Evolutionary conservation across 1,140 invertebrate species (phyloP).

Genomic region (Phenacoccus solenopsis): DNA sequence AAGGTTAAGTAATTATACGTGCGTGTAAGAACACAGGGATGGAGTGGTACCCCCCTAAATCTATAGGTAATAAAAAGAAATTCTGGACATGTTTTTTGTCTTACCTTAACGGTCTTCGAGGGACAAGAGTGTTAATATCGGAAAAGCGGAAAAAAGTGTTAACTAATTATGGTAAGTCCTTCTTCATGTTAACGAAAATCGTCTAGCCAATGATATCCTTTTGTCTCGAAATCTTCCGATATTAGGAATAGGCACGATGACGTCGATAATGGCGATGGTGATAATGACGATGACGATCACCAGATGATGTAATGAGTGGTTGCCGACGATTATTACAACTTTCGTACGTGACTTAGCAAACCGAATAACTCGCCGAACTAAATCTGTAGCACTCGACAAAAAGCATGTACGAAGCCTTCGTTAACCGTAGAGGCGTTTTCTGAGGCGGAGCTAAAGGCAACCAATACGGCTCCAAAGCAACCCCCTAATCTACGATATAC

Average conservation of each 20-base stretch:
- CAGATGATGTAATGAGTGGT: constrained; percentile 10
- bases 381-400: background rate
- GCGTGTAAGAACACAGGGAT: background rate
- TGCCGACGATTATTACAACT: constrained; percentile 13
- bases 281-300: background rate
- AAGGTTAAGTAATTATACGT: too few relatives aligned
- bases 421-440: background rate
- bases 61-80: background rate
- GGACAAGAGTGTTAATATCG: background rate
- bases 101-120: background rate
- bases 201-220: background rate
- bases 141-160: background rate
- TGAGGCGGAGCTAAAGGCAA: background rate
- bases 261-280: background rate
- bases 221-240: background rate
- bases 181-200: background rate
- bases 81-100: background rate
- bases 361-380: constrained; percentile 11
- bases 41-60: background rate
- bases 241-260: background rate
- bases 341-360: constrained; percentile 14
- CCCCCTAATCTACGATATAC: background rate
- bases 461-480: background rate
- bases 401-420: background rate
- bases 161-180: background rate